phyloP scores from a whole-genome alignment of 1,140 invertebrate genomes.

The Copidosoma floridanum region DNA sequence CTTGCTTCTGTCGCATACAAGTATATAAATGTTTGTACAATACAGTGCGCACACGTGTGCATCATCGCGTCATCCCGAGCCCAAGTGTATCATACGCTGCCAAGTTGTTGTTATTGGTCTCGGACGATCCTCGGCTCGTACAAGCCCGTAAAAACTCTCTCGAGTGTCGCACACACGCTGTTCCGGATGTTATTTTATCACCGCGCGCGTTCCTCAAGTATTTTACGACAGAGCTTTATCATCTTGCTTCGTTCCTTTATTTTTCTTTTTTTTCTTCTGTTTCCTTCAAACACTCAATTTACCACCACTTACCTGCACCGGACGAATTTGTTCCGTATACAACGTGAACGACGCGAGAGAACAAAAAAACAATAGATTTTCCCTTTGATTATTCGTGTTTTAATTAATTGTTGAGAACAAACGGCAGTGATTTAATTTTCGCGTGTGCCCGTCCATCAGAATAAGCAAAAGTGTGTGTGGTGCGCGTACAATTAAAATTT shows the following conservation, averaged over 20 bases:
- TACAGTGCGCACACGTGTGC: no score
- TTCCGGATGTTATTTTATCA: not conserved
- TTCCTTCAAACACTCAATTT: no score
- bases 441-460: not conserved
- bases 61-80: constrained; percentile 36
- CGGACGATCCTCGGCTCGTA: constrained; percentile 29
- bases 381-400: constrained; percentile 26
- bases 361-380: no score
- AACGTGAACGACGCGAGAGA: no score
- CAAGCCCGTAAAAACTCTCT: no score
- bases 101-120: constrained; percentile 38
- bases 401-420: constrained; percentile 1
- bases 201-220: constrained; percentile 10
- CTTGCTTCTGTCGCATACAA: constrained; percentile 32
- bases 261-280: not conserved
- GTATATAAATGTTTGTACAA: no score
- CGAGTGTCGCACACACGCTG: no score
- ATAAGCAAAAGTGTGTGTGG: no score
- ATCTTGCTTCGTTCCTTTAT: not conserved
- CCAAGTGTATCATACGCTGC: no score
- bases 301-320: no score
- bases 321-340: no score
- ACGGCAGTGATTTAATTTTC: constrained; percentile 10
- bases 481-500: no score
- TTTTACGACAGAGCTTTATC: constrained; percentile 12